Evolutionary conservation across 2,797 vertebrate genomes (phyloP).

Genomic region (Muraenolepis orangiensis): DNA sequence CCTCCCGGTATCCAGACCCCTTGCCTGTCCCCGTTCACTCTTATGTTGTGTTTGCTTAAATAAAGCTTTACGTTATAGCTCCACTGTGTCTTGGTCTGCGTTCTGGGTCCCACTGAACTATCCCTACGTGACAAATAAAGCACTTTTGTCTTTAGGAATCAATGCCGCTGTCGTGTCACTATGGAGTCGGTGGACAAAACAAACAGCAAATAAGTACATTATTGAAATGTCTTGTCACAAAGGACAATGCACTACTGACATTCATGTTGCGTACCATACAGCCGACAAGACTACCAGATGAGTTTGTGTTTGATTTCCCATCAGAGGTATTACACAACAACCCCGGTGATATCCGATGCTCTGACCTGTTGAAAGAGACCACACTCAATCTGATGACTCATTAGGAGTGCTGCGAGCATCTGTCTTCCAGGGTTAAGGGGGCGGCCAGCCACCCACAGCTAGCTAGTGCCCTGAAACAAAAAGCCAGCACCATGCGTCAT

Average conservation of each 20-base stretch:
- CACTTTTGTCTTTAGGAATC: no score
- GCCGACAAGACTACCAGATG: not conserved
- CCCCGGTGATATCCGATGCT: not conserved
- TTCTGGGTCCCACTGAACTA: no score
- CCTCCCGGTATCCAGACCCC: no score
- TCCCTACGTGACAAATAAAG: no score
- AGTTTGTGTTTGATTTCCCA: not conserved
- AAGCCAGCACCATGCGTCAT: not conserved
- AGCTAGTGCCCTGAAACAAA: not conserved
- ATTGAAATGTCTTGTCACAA: no score
- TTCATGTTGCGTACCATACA: not conserved
- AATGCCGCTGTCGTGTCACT: no score
- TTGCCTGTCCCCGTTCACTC: no score
- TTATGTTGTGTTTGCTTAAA: no score
- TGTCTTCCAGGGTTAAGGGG: not conserved
- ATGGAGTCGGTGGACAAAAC: no score
- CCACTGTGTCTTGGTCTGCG: no score
- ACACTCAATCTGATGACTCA: not conserved
- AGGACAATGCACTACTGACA: not conserved
- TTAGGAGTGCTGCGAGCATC: not conserved
- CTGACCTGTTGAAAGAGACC: not conserved
- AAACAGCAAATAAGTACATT: no score
- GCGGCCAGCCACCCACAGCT: not conserved
- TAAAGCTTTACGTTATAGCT: no score
- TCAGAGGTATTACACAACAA: not conserved